These are phyloP conservation scores for Simalia tracyae DNA, from an alignment of 2,797 vertebrate genomes.

Conservation along the genomic window DNA sequence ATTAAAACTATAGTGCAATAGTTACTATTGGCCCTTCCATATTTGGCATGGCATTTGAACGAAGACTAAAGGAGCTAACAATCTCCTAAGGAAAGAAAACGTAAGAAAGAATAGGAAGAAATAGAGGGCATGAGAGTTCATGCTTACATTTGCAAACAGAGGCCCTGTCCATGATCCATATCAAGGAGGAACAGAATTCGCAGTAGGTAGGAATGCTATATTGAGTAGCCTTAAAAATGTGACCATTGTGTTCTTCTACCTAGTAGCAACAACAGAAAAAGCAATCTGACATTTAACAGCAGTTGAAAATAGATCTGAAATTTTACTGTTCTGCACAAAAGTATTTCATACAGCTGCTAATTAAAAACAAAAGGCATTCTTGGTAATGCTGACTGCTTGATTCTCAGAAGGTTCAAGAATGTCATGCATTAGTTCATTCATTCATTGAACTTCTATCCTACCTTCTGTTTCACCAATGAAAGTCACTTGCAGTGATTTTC, in stretches of 20 bases:
- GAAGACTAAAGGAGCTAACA: background rate
- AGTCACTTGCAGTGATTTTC: background rate
- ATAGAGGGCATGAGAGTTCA: background rate
- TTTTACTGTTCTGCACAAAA: slow-evolving; percentile 24
- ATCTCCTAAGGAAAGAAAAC: background rate
- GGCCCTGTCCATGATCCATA: slow-evolving; percentile 99
- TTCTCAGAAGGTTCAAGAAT: background rate
- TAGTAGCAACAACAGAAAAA: slow-evolving; percentile 56
- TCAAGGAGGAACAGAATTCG: slow-evolving; percentile 96
- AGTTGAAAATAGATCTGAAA: slow-evolving; percentile 24
- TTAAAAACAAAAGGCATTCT: background rate
- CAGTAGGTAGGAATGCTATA: slow-evolving; percentile 99
- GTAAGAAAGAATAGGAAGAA: background rate
- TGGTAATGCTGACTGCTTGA: background rate
- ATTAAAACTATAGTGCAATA: background rate
- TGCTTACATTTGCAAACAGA: slow-evolving; percentile 96
- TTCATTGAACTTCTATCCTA: background rate
- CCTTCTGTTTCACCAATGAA: background rate
- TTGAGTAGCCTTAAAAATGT: slow-evolving; percentile 96
- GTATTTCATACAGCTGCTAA: background rate
- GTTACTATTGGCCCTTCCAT: fast-evolving
- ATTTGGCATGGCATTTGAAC: background rate
- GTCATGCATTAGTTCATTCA: background rate
- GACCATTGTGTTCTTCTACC: slow-evolving; percentile 97
- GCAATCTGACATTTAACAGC: slow-evolving; percentile 34